Evolutionary conservation across 2,888 invertebrate species (phyloP).

Genomic region (Aphodius granarius): DNA sequence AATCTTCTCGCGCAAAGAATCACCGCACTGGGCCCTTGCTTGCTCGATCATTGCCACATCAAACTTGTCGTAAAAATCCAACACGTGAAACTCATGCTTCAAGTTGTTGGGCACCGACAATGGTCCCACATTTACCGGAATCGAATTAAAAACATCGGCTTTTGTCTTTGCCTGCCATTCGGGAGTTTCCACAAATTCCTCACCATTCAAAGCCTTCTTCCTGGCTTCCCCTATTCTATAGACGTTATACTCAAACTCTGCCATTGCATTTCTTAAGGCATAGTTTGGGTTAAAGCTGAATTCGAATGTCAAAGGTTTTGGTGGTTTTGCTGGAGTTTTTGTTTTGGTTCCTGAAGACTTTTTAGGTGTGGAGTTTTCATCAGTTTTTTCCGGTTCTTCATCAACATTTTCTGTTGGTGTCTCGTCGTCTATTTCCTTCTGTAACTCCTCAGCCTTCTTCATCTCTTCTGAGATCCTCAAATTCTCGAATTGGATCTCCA

Average conservation of each 20-base stretch:
- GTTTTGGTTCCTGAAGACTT: not conserved
- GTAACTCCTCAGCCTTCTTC: not conserved
- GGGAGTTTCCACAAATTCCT: not conserved
- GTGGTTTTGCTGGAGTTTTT: not conserved
- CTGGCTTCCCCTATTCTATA: slow-evolving; percentile 22
- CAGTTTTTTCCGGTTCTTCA: slow-evolving; percentile 6
- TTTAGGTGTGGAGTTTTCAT: not conserved
- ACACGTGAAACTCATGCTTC: not conserved
- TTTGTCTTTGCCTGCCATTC: not conserved
- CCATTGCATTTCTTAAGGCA: slow-evolving; percentile 17
- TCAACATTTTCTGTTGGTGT: not conserved
- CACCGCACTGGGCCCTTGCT: slow-evolving; percentile 17
- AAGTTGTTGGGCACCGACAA: not conserved
- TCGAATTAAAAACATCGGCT: not conserved
- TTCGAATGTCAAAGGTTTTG: slow-evolving; percentile 18
- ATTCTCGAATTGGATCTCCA: not conserved
- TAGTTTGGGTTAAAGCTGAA: slow-evolving; percentile 17
- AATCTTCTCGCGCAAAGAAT: slow-evolving; percentile 18
- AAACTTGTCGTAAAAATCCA: slow-evolving; percentile 18
- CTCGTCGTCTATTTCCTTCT: not conserved
- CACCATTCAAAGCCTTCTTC: slow-evolving; percentile 1
- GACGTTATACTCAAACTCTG: slow-evolving; percentile 23
- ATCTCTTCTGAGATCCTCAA: not conserved
- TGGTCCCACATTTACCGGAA: not conserved
- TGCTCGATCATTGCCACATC: slow-evolving; percentile 17